Evolutionary conservation across 2,797 vertebrate species (phyloP), one percentile per base, ranked within the genome.

Genomic region (Periparus ater): DNA sequence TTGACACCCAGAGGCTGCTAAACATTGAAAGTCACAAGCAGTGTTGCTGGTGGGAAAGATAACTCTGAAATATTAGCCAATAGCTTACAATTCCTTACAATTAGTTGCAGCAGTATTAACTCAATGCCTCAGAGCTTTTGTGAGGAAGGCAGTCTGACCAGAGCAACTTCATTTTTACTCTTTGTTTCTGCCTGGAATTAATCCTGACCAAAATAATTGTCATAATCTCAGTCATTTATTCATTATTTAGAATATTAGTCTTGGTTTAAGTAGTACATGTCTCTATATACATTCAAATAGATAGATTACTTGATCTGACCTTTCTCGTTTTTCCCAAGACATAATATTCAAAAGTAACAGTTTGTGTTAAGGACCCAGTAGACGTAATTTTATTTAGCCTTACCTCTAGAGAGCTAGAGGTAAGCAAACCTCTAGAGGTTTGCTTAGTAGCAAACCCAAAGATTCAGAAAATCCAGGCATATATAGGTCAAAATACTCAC

Each of bases 401-500:
- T 54, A 61, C 15, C 63, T 86, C n/a, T 89, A 75, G 15, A 73
- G 27, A 91, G 26, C 53, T n/a, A n/a, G n/a, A n/a, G n/a, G n/a
- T n/a, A n/a, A n/a, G n/a, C n/a, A n/a, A n/a, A n/a, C n/a, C n/a
- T n/a, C n/a, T n/a, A n/a, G n/a, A n/a, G n/a, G n/a, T 91, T 92
- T 85, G 65, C 42, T 65, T 50, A 77, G 68, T 47, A 70, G 60
- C 29, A 91, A 89, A 57, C 21, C 12, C 25, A 65, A 50, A 57
- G 11, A 11, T 65, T 94, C 36, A 77, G 36, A 73, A 79, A 93
- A 89, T 84, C 34, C 48, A 91, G 63, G 53, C 15, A 61, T 57
- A 73, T 79, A 50, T 92, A 93, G 54, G 78, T 93, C 70, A 91
- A 83, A 89, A 84, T 78, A 45, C 29, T 88, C 86, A 91, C 58